Evolutionary conservation across 2,797 vertebrate species (phyloP).

Genomic region (Sebastes cheni): DNA sequence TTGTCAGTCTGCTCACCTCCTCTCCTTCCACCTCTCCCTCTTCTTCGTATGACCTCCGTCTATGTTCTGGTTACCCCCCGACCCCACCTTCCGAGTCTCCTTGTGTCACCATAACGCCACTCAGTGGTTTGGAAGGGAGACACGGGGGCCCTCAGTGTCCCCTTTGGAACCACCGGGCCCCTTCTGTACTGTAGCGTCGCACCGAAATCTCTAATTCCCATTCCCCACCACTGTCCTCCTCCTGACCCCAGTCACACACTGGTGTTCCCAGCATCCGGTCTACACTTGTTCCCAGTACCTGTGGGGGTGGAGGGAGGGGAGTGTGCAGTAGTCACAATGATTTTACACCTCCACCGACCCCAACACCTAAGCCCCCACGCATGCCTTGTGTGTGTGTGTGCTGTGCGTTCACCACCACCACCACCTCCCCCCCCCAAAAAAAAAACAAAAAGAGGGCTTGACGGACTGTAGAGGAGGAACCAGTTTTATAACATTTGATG

Average conservation of each 20-base stretch:
- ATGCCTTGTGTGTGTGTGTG: slow-evolving; percentile 76
- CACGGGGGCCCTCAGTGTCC: slow-evolving; percentile 83
- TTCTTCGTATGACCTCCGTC: slow-evolving; percentile 62
- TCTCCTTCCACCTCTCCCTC: slow-evolving; percentile 71
- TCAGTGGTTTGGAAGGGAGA: slow-evolving; percentile 83
- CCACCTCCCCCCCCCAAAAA: background rate
- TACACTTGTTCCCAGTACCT: slow-evolving; percentile 50
- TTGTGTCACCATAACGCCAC: slow-evolving; percentile 61
- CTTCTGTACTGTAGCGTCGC: slow-evolving; percentile 40
- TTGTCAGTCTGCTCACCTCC: slow-evolving; percentile 73
- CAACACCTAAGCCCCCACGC: slow-evolving; percentile 70
- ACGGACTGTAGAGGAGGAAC: slow-evolving; percentile 84
- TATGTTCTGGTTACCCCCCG: slow-evolving; percentile 45
- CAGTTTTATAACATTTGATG: slow-evolving; percentile 99
- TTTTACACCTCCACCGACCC: slow-evolving; percentile 59
- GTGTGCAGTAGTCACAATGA: slow-evolving; percentile 47
- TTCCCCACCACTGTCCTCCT: slow-evolving; percentile 43
- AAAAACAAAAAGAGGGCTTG: slow-evolving; percentile 73
- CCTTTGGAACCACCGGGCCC: slow-evolving; percentile 80
- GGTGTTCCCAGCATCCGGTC: slow-evolving; percentile 55
- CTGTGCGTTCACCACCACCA: slow-evolving; percentile 59
- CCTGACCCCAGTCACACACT: slow-evolving; percentile 56
- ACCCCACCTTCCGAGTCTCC: slow-evolving; percentile 19
- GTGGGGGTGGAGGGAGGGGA: slow-evolving; percentile 62
- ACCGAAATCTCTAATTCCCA: slow-evolving; percentile 35